Conservation (phyloP, 2,113 vertebrate genomes). For the Silurus meridionalis region DNA sequence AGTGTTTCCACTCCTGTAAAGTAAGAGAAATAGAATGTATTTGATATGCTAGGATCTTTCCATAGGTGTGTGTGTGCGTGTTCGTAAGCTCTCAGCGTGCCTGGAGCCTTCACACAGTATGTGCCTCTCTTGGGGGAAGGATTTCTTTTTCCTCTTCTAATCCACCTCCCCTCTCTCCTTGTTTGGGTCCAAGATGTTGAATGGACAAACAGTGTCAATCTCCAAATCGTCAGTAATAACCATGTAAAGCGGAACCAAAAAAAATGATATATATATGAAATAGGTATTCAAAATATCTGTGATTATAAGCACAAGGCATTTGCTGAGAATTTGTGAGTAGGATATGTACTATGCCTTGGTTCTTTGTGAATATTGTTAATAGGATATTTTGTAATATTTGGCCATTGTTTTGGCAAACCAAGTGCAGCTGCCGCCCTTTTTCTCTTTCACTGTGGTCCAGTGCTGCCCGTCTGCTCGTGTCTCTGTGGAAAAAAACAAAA, state of each 20-base stretch:
- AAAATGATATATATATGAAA: conserved; percentile 35
- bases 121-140: conserved; percentile 67
- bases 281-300: conserved; percentile 50
- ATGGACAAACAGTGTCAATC: conserved; percentile 58
- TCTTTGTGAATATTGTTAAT: conserved; percentile 80
- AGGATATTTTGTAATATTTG: conserved; percentile 82
- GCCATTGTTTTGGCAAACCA: conserved; percentile 76
- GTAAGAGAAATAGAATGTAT: conserved; percentile 17
- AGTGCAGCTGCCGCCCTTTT: conserved; percentile 69
- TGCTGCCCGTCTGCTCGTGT: conserved; percentile 67
- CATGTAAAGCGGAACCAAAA: conserved; percentile 55
- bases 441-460: conserved; percentile 64
- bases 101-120: conserved; percentile 67
- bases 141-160: conserved; percentile 44
- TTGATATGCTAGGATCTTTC: conserved; percentile 17
- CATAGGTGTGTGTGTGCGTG: conserved; percentile 47
- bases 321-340: conserved; percentile 70
- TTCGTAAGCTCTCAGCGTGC: conserved; percentile 68
- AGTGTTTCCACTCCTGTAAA: conserved; percentile 29
- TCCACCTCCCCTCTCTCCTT: conserved; percentile 38
- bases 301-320: conserved; percentile 72
- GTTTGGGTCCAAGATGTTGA: conserved; percentile 44
- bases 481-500: conserved; percentile 23
- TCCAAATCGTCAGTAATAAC: conserved; percentile 43
- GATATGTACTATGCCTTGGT: conserved; percentile 66